Evolutionary conservation across 2,797 vertebrate species (phyloP).

Genomic region (Notolepis coatsorum): DNA sequence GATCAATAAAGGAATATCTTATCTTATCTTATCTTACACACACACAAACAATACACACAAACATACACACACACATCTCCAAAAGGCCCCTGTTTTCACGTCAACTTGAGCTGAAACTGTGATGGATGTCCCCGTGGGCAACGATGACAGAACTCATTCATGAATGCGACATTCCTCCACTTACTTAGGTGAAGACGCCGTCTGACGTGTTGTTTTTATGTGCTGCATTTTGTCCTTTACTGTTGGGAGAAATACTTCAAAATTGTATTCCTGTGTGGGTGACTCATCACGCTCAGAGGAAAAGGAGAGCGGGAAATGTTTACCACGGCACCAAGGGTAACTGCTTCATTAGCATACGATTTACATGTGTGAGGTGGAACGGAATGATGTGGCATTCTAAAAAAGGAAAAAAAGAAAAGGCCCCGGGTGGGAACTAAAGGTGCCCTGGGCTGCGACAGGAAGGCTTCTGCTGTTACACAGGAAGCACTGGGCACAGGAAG

Average conservation of each 20-base stretch:
- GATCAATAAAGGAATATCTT: too few relatives aligned
- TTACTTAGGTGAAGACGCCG: slow-evolving; percentile 34
- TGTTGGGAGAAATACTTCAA: slow-evolving; percentile 28
- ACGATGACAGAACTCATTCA: slow-evolving; percentile 32
- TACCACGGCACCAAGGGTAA: slow-evolving; percentile 24
- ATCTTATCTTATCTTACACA: too few relatives aligned
- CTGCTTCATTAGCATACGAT: slow-evolving; percentile 46
- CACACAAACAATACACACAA: background rate
- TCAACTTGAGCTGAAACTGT: slow-evolving; percentile 29
- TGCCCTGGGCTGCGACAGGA: slow-evolving; percentile 4
- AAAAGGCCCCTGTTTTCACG: slow-evolving; percentile 13
- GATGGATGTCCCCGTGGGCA: slow-evolving; percentile 24
- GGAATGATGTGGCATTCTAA: slow-evolving; percentile 11
- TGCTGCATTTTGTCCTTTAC: slow-evolving; percentile 32
- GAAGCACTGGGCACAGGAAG: slow-evolving; percentile 8
- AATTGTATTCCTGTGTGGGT: slow-evolving; percentile 17
- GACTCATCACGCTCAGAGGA: slow-evolving; percentile 18
- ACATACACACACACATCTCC: slow-evolving; percentile 10
- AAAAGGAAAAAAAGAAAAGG: too few relatives aligned
- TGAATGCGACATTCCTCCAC: slow-evolving; percentile 34
- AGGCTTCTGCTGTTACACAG: slow-evolving; percentile 8
- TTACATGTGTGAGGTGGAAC: slow-evolving; percentile 25
- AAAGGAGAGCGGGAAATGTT: slow-evolving; percentile 13
- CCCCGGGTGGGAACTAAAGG: slow-evolving; percentile 6
- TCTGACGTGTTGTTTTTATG: slow-evolving; percentile 20